These are phyloP conservation scores for Drosophila parabipectinata DNA, from an alignment of 1,140 invertebrate species.

Conservation along the genomic window DNA sequence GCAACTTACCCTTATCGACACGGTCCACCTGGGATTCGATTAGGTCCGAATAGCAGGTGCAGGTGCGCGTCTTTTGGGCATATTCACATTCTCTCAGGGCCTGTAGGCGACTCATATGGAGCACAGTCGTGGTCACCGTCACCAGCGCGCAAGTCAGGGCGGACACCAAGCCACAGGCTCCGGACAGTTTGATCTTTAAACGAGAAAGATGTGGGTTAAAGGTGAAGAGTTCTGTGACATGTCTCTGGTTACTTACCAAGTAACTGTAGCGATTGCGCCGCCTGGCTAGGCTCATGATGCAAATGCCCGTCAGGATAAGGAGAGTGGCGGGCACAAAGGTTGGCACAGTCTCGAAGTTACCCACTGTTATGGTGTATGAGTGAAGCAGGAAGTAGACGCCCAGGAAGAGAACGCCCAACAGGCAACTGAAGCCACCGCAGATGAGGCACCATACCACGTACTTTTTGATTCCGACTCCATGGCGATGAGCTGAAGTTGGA, in stretches of 20 bases:
- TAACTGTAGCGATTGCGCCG: conserved; percentile 93
- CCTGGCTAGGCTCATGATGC: conserved; percentile 92
- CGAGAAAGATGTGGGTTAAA: background rate
- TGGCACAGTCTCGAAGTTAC: conserved; percentile 93
- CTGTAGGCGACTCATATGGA: conserved; percentile 96
- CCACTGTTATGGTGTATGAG: conserved; percentile 91
- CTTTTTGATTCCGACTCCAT: conserved; percentile 86
- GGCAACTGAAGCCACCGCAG: conserved; percentile 89
- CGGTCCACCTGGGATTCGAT: conserved; percentile 86
- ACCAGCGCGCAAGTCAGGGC: conserved; percentile 93
- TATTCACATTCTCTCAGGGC: conserved; percentile 94
- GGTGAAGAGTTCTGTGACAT: fast-evolving
- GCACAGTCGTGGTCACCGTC: conserved; percentile 95
- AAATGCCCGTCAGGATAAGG: conserved; percentile 93
- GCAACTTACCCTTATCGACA: conserved; percentile 86
- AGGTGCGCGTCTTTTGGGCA: conserved; percentile 90
- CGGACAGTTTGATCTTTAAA: conserved; percentile 92
- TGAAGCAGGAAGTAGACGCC: conserved; percentile 90
- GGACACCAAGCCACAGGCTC: conserved; percentile 92
- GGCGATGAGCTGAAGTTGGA: conserved; percentile 58
- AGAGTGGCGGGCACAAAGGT: conserved; percentile 92
- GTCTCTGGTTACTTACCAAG: conserved; percentile 86
- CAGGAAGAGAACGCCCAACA: conserved; percentile 90
- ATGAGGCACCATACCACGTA: conserved; percentile 91
- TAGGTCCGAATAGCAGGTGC: conserved; percentile 90